Evolutionary conservation across 2,888 invertebrate species (phyloP).

Genomic region (Mythimna ferrago): DNA sequence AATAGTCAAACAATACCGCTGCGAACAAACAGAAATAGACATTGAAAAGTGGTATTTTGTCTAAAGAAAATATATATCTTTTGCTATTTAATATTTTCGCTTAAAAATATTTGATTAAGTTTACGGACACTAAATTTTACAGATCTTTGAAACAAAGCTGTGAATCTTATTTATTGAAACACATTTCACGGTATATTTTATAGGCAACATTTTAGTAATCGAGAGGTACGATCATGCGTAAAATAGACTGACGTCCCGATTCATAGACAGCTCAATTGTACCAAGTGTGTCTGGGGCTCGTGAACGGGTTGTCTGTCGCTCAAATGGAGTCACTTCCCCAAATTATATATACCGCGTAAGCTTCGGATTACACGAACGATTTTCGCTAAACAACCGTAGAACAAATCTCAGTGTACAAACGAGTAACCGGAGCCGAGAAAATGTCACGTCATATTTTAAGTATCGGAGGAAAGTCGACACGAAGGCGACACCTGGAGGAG

Average conservation of each 20-base stretch:
- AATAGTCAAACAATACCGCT: conserved; percentile 87
- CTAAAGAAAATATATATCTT: conserved; percentile 50
- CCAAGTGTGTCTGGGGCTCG: conserved; percentile 10
- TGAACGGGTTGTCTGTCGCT: background rate
- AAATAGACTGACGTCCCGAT: conserved; percentile 11
- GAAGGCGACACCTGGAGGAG: conserved; percentile 77
- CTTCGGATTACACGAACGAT: conserved; percentile 72
- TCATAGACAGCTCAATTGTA: conserved; percentile 20
- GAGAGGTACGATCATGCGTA: background rate
- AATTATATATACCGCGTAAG: conserved; percentile 43
- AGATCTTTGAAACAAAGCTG: background rate
- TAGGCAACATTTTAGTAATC: conserved; percentile 5
- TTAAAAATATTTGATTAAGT: conserved; percentile 8
- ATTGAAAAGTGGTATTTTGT: conserved; percentile 69
- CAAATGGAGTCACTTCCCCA: conserved; percentile 26
- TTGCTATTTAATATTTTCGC: conserved; percentile 24
- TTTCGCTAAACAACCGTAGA: conserved; percentile 73
- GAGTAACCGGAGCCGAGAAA: conserved; percentile 81
- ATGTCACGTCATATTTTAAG: conserved; percentile 88
- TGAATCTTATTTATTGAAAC: conserved; percentile 5
- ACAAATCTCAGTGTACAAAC: conserved; percentile 82
- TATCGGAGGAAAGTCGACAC: conserved; percentile 82
- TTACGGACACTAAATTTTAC: background rate
- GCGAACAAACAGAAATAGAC: conserved; percentile 80
- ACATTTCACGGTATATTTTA: conserved; percentile 23